Conservation (phyloP, 1,140 invertebrate genomes). For the Platorchestia sp. region DNA sequence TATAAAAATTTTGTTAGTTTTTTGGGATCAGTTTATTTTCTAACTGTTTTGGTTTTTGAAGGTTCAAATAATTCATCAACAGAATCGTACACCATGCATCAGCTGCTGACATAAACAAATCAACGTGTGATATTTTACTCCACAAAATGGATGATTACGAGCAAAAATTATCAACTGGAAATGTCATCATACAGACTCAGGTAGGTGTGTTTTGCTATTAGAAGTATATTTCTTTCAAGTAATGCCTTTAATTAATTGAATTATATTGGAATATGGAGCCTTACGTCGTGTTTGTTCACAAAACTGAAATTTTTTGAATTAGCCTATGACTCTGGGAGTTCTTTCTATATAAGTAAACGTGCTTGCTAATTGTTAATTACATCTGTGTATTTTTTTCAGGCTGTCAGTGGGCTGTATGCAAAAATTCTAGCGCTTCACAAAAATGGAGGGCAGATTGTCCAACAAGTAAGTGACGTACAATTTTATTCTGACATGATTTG, state of each 20-base stretch:
- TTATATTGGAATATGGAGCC: neutral
- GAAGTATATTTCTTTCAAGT: too few relatives aligned
- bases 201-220: neutral
- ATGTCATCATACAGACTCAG: slow-evolving; percentile 27
- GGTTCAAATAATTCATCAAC: neutral
- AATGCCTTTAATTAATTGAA: too few relatives aligned
- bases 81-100: neutral
- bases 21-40: too few relatives aligned
- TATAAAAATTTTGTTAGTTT: too few relatives aligned
- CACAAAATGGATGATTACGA: neutral
- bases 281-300: neutral
- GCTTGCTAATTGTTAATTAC: neutral
- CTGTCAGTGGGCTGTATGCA: neutral
- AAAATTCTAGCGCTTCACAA: neutral
- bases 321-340: neutral
- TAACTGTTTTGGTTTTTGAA: too few relatives aligned
- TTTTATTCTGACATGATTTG: neutral
- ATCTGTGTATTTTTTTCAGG: neutral
- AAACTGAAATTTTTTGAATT: neutral
- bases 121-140: neutral
- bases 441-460: neutral
- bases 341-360: neutral
- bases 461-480: neutral
- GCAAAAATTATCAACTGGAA: slow-evolving; percentile 17
- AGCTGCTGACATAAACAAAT: neutral